Base-by-base conservation (phyloP, 2,888 invertebrate species). In the Orthosia cruda region DNA sequence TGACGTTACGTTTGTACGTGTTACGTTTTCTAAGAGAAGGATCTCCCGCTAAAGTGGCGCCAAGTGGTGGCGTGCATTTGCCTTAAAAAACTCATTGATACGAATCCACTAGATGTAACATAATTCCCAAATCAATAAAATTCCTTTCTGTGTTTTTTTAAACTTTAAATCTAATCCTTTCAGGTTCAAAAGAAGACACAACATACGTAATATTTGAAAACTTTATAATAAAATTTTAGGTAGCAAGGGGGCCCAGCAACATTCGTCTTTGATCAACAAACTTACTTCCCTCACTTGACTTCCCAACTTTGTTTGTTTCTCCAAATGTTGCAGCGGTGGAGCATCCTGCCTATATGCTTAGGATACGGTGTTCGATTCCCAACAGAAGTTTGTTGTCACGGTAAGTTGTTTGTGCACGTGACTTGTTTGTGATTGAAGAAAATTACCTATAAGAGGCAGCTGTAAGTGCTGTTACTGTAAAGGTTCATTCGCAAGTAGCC, bases 261-360 rank as follows among this genome's bases (percentile, higher is more conserved):
- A 65, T 68, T 50, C 40, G 26, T 45, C 77, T 82, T 71, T 26
- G 65, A 61, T 76, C 77, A 76, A 76, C 77, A 82, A 79, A 82
- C 55, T 79, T 70, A 61, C 82, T 67, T 77, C 55, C 77, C 77
- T 59, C 77, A 64, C 76, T 78, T 82, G 66, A 57, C 71, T 80
- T 78, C 50, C 63, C 63, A 78, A 80, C 83, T 80, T 80, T 83
- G 83, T 80, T 77, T 65, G 70, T 66, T 55, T 67, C 83, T 67
- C 80, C 80, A 78, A 71, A 82, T 80, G 66, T 59, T 78, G 77
- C 83, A 82, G 61, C 47, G 70, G n/a, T 63, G 63, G 68, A 81
- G 63, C 59, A 77, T 65, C 65, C 47, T 57, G 83, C 77, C 68
- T 77, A 82, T 77, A 77, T 62, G 65, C 61, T 79, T 67, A 74